Evolutionary conservation across 92 coral and sea anemone genomes (phyloP).

Genomic region (Epizoanthus rinbou): DNA sequence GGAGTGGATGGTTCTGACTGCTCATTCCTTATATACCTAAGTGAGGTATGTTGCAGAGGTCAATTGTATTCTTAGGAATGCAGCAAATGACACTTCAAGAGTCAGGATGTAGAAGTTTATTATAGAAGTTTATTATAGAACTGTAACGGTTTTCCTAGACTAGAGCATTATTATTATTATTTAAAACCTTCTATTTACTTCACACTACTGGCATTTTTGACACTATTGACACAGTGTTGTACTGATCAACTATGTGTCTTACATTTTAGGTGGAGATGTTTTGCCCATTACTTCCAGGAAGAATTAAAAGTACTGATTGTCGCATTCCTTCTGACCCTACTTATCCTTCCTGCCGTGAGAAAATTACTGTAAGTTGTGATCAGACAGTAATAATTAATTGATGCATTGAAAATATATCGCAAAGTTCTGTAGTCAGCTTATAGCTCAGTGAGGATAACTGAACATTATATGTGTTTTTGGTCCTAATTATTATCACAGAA

Average conservation of each 20-base stretch:
- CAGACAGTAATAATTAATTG: background rate
- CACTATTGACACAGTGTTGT: background rate
- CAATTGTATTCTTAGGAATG: background rate
- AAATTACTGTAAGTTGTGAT: slow-evolving; percentile 73
- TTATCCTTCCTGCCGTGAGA: slow-evolving; percentile 70
- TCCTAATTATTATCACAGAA: too few relatives aligned
- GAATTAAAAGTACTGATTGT: slow-evolving; percentile 60
- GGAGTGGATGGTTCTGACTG: slow-evolving; percentile 62
- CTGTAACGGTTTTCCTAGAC: too few relatives aligned
- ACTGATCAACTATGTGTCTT: background rate
- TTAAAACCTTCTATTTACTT: too few relatives aligned
- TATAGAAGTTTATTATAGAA: too few relatives aligned
- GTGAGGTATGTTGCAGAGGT: slow-evolving; percentile 37
- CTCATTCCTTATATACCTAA: slow-evolving; percentile 48
- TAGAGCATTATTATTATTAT: too few relatives aligned
- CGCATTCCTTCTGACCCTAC: slow-evolving; percentile 57
- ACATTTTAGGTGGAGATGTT: slow-evolving; percentile 71
- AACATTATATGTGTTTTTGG: too few relatives aligned
- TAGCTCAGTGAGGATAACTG: too few relatives aligned
- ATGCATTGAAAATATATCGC: background rate
- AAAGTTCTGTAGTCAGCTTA: too few relatives aligned
- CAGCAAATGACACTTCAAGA: too few relatives aligned
- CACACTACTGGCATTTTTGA: too few relatives aligned
- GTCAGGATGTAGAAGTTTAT: too few relatives aligned
- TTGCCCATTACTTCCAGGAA: slow-evolving; percentile 76